phyloP scores from a whole-genome alignment of 2,797 vertebrate species.

The Streptopelia turtur region DNA sequence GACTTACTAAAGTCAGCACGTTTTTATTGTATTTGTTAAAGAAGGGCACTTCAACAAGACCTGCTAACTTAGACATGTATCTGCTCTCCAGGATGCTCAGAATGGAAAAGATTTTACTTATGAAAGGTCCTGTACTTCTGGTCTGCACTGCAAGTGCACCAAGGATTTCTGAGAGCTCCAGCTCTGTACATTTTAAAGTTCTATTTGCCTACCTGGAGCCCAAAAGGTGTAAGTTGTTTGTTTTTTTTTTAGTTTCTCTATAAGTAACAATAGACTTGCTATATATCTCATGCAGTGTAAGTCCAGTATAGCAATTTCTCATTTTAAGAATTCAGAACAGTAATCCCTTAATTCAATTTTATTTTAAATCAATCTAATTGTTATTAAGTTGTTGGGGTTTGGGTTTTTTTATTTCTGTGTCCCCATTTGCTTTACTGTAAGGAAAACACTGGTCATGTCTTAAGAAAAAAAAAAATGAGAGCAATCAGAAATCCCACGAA shows the following conservation, averaged over 20 bases:
- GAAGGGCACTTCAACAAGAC: neutral
- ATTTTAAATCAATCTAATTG: constrained; percentile 34
- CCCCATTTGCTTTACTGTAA: neutral
- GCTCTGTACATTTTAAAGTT: neutral
- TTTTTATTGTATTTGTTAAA: constrained; percentile 40
- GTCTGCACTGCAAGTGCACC: neutral
- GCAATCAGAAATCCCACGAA: constrained; percentile 23
- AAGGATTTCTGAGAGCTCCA: neutral
- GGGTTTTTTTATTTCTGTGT: no score
- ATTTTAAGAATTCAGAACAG: constrained; percentile 39
- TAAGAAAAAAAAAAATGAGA: neutral
- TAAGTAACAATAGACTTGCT: neutral
- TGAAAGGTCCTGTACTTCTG: neutral
- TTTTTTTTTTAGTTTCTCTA: constrained; percentile 24
- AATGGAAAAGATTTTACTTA: neutral
- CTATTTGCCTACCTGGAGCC: constrained; percentile 13
- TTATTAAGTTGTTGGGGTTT: neutral
- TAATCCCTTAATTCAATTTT: constrained; percentile 32
- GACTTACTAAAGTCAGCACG: constrained; percentile 46
- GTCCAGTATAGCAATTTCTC: neutral
- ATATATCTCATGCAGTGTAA: neutral
- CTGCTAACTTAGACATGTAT: neutral
- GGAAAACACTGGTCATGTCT: constrained; percentile 43
- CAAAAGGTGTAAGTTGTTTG: neutral
- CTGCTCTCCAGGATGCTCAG: neutral